Base-by-base conservation (phyloP, 2,113 vertebrate species). In the Toxotes jaculatrix region DNA sequence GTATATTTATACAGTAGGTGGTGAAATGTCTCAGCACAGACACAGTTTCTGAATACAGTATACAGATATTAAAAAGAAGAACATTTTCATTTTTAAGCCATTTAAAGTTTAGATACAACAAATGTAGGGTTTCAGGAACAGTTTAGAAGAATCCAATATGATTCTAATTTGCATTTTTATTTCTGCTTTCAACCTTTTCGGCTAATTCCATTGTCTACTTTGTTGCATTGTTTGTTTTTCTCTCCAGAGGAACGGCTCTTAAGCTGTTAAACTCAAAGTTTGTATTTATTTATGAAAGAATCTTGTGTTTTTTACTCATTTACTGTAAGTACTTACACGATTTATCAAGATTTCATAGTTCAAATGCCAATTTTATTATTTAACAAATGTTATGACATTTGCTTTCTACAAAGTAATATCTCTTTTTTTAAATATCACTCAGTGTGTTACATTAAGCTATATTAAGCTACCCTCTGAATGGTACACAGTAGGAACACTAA, bases 401-500 rank as follows among this genome's bases (percentile, higher is more conserved):
- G 40, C 8, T 21, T 16, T 59, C 13, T 14, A n/a, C 10, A 42
- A 21, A 60, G 59, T 57, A 36, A 36, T 36, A 36, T 36, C n/a
- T 36, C 5, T 36, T 56, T 9, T 45, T 59, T 23, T 82, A 12
- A 3, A 27, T 47, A 4, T 17, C 5, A 38, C 27, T 64, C 7
- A 1, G 3, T 17, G 16, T 21, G 10, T 81, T 69, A 31, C 36
- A 67, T 23, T 53, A 34, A 27, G 51, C 60, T 16, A 9, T 23
- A n/a, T 51, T 5, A 43, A 17, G 11, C 13, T 4, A n/a, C 43
- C 14, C 49, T 66, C 32, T 31, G 6, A 21, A n/a, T 19, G 4
- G 17, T n/a, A 49, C 49, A 65, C n/a, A n/a, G n/a, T 61, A 65
- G 59, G 64, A 57, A 47, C 32, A 6, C 51, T 64, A 23, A 69